These are phyloP conservation scores for Empidonax alnorum DNA, from an alignment of 2,113 vertebrate genomes.

Conservation along the genomic window DNA sequence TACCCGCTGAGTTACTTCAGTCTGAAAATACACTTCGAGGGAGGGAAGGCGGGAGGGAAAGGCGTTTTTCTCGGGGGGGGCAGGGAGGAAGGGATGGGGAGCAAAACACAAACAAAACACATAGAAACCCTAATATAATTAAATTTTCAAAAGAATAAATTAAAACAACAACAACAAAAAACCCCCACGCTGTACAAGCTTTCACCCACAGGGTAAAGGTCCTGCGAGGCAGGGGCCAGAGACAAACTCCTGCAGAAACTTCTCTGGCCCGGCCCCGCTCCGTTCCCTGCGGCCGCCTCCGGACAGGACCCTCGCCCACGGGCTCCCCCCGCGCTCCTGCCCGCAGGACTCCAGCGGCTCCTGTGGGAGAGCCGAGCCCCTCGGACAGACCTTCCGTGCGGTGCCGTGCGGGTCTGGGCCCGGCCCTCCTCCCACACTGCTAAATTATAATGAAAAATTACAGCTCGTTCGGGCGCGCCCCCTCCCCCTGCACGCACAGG, in stretches of 20 bases:
- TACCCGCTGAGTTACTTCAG: neutral
- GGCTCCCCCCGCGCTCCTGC: neutral
- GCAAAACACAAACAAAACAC: neutral
- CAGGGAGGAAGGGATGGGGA: no score
- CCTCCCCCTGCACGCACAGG: constrained; percentile 34
- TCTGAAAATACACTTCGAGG: neutral
- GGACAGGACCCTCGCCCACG: neutral
- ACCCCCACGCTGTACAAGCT: neutral
- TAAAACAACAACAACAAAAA: no score
- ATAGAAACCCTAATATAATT: neutral
- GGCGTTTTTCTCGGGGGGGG: neutral
- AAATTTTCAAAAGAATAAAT: neutral
- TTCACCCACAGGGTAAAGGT: neutral
- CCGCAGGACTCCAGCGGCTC: neutral
- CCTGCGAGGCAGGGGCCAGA: neutral
- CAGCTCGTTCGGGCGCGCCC: neutral
- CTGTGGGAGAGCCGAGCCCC: neutral
- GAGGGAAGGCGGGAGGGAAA: neutral
- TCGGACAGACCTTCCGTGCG: no score
- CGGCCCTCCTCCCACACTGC: neutral
- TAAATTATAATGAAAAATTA: neutral
- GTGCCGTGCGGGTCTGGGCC: neutral
- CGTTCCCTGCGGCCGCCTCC: neutral
- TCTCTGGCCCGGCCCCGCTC: neutral
- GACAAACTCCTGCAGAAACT: neutral